These are phyloP conservation scores for Platichthys flesus DNA, from an alignment of 2,113 vertebrate species.

Conservation along the genomic window DNA sequence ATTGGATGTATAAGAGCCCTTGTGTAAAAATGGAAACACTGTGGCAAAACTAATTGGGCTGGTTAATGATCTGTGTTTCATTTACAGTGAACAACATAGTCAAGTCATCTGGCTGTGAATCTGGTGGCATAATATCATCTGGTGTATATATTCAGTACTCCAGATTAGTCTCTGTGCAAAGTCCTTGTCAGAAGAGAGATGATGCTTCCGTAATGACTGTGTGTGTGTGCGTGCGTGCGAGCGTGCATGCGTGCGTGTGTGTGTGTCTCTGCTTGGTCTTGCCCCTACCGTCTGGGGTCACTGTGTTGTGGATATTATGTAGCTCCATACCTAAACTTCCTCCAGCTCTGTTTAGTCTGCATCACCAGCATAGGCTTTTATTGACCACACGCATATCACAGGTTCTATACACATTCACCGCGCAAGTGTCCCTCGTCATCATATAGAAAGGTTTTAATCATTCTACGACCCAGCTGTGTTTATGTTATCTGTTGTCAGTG, in stretches of 20 bases:
- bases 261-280: slow-evolving; percentile 23
- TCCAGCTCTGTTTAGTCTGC: slow-evolving; percentile 71
- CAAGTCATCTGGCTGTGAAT: not conserved
- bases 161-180: slow-evolving; percentile 10
- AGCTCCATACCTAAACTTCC: slow-evolving; percentile 50
- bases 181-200: not conserved
- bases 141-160: not conserved
- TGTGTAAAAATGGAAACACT: not conserved
- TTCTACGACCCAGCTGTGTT: slow-evolving; percentile 26
- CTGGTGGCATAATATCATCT: not conserved
- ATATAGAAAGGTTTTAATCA: not conserved
- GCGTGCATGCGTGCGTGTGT: not conserved
- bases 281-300: slow-evolving; percentile 28
- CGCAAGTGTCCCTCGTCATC: not conserved
- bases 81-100: slow-evolving; percentile 5
- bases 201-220: not conserved
- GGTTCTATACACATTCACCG: slow-evolving; percentile 17
- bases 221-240: not conserved
- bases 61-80: slow-evolving; percentile 12
- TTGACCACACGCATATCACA: slow-evolving; percentile 40
- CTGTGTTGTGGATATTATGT: slow-evolving; percentile 62
- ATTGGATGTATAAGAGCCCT: not conserved
- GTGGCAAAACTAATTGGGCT: slow-evolving; percentile 6
- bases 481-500: not conserved
- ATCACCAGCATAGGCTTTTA: slow-evolving; percentile 24